Base-by-base conservation (phyloP, 2,888 invertebrate species). In the Apodemia zela region DNA sequence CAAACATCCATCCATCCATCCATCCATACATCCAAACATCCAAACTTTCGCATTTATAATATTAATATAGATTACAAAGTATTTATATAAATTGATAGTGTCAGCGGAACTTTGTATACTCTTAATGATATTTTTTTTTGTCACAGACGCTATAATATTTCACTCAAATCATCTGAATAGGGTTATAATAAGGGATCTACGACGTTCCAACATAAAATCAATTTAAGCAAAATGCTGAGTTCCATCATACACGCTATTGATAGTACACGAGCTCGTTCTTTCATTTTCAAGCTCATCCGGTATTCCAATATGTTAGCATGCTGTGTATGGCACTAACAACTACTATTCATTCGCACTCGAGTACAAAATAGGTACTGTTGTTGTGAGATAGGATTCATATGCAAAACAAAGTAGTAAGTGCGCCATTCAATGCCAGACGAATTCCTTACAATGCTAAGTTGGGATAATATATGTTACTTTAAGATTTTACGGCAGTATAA, bases 341-440 rank as follows among this genome's bases (percentile, higher is more conserved):
- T 62, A 47, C 62, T 58, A 62, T 62, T 62, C 62, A 62, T 60
- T 38, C 7, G 42, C 45, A 42, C 15, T 42, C 25, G 57, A 25
- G 21, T 62, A 17, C 42, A n/a, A 38, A 45, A 45, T 45, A 45
- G n/a, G n/a, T n/a, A 7, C n/a, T n/a, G 45, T 45, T 18, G 21
- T 51, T 21, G 21, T 51, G 18, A 21, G 21, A 18, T 21, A 21
- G 6, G 10, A 42, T 51, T 21, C 3, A 51, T 42, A 42, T 42
- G 18, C 49, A 18, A 51, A 11, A 49, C 49, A 21, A 49, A 17
- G 7, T 17, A 13, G 35, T 8, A 38, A 25, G 25, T 25, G 4
- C 38, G 6, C 35, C 35, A 35, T 35, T 35, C 11, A 38, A 38
- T 38, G 13, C 2, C 38, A 38, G 1, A 3, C 13, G 38, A 38